A percentile compares a stretch with the other conserved stretches of the same genome.
Evolutionary conservation across 2,797 vertebrate genomes (phyloP).

Genomic region (Eospalax fontanierii): DNA sequence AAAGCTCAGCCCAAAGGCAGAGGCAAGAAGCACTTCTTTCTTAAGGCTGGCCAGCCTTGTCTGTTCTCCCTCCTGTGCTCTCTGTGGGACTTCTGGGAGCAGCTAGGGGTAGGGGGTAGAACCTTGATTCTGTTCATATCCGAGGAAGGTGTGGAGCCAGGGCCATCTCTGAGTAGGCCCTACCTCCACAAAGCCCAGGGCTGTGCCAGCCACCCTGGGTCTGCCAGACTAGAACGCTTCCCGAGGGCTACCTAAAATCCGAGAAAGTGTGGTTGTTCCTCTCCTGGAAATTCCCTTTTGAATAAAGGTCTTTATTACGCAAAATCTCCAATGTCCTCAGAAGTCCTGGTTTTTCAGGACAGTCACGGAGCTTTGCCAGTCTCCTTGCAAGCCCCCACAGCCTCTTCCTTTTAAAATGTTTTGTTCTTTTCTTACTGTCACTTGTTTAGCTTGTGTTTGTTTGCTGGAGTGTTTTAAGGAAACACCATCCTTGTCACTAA

Average conservation of each 20-base stretch:
- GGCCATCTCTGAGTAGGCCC: background rate
- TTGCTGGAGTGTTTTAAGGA: background rate
- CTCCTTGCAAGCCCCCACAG: fast-evolving
- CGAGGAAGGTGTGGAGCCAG: background rate
- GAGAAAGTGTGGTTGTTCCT: background rate
- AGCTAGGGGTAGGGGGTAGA: no score
- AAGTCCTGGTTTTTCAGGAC: background rate
- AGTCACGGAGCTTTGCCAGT: background rate
- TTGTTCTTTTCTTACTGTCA: no score
- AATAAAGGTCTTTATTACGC: background rate
- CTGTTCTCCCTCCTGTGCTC: background rate
- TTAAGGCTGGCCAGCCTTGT: background rate
- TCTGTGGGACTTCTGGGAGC: background rate
- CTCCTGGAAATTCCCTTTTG: background rate
- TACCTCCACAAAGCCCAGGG: background rate
- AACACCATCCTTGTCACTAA: background rate
- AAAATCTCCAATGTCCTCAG: background rate
- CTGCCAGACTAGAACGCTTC: background rate
- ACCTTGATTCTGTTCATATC: background rate
- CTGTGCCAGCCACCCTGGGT: background rate
- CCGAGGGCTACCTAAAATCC: background rate
- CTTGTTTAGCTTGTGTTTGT: no score
- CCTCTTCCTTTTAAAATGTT: background rate
- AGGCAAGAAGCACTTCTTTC: background rate
- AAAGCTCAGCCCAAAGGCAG: background rate